A percentile compares a stretch with the other conserved stretches of the same genome.
These are phyloP conservation scores for Liopterus haemorrhoidalis DNA, from an alignment of 2,888 invertebrate genomes.

Conservation along the genomic window DNA sequence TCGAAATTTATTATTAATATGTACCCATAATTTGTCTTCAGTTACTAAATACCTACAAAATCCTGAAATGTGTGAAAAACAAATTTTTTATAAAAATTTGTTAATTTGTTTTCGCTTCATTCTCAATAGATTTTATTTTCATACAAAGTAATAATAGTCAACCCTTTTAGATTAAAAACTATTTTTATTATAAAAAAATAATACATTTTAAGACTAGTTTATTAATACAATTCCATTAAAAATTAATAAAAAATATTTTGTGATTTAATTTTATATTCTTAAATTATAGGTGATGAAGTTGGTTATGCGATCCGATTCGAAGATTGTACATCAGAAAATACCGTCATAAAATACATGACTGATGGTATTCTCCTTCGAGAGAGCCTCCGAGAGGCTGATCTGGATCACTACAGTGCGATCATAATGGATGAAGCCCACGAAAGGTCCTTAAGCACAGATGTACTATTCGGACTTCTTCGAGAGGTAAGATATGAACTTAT, in stretches of 20 bases:
- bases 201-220: no score
- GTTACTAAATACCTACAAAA: no score
- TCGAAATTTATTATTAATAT: no score
- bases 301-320: constrained; percentile 99
- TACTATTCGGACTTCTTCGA: constrained; percentile 89
- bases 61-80: no score
- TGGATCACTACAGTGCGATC: constrained; percentile 94
- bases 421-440: constrained; percentile 99
- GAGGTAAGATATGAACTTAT: constrained; percentile 59
- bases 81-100: no score
- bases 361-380: constrained; percentile 97
- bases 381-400: constrained; percentile 90
- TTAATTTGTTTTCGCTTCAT: no score
- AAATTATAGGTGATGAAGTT: constrained; percentile 70
- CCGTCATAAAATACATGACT: constrained; percentile 98
- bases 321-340: constrained; percentile 93
- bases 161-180: no score
- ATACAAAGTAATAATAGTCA: no score
- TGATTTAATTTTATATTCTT: constrained; percentile 5
- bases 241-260: constrained; percentile 4
- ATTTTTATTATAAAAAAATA: no score
- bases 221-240: background rate
- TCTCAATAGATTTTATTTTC: no score
- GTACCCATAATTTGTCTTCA: no score
- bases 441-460: constrained; percentile 94